phyloP scores from a whole-genome alignment of 2,113 vertebrate species.

The Arothron firmamentum region DNA sequence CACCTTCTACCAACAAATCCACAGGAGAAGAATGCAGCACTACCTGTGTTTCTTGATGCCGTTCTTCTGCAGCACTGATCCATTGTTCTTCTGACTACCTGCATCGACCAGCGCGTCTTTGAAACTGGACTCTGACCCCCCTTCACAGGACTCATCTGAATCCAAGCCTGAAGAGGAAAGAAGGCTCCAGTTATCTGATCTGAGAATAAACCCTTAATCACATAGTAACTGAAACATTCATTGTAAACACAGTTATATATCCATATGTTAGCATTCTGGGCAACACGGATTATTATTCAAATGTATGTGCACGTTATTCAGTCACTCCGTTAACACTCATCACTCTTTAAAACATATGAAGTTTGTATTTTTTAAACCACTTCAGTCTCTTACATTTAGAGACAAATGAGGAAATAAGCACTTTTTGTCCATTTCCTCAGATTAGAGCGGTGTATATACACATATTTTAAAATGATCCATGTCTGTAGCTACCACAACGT shows the following conservation, averaged over 20 bases:
- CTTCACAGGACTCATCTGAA: constrained; percentile 90
- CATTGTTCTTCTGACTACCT: constrained; percentile 75
- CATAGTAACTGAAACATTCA: background rate
- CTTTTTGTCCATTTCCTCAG: background rate
- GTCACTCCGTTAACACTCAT: too few species aligned
- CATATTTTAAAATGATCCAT: too few species aligned
- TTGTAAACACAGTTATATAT: background rate
- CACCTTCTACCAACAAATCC: background rate
- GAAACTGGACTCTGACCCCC: constrained; percentile 84
- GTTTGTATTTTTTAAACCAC: too few species aligned
- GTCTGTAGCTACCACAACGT: too few species aligned
- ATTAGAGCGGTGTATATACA: too few species aligned
- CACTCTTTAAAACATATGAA: too few species aligned
- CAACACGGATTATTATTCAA: too few species aligned
- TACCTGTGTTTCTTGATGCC: constrained; percentile 92
- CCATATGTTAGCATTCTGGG: background rate
- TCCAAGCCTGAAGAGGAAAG: constrained; percentile 82
- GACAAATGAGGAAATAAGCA: background rate
- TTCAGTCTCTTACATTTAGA: too few species aligned
- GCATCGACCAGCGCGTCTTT: constrained; percentile 78
- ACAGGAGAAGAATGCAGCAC: constrained; percentile 43
- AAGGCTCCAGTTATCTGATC: background rate
- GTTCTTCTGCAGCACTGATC: constrained; percentile 82
- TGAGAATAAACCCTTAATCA: background rate
- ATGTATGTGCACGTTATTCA: too few species aligned